phyloP scores from a whole-genome alignment of 2,888 invertebrate genomes.

The Conus canariensis region DNA sequence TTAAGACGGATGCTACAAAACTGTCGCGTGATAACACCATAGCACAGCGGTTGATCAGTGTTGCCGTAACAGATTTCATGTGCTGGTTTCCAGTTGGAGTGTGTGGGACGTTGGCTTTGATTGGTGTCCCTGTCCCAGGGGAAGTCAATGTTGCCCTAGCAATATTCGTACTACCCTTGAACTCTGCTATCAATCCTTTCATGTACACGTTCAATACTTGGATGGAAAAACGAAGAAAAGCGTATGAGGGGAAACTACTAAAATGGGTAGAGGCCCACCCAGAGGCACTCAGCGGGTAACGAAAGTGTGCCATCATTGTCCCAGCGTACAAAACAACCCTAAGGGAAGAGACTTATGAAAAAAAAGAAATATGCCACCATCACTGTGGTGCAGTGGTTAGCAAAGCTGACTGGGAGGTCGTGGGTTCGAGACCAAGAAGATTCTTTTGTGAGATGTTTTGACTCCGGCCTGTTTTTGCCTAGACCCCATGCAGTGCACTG shows the following conservation, averaged over 20 bases:
- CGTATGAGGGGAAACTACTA: not conserved
- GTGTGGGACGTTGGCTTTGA: conserved; percentile 2
- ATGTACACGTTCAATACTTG: conserved; percentile 15
- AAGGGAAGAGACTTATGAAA: too few relatives aligned
- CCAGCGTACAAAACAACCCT: too few relatives aligned
- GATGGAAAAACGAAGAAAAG: not conserved
- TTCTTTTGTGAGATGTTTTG: too few relatives aligned
- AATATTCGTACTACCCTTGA: not conserved
- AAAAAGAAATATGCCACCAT: too few relatives aligned
- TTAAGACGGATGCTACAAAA: not conserved
- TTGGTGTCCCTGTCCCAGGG: not conserved
- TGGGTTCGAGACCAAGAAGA: too few relatives aligned
- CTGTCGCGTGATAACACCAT: not conserved
- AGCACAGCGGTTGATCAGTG: not conserved
- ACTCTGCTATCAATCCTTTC: conserved; percentile 21
- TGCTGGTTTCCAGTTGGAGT: conserved; percentile 31
- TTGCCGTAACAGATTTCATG: conserved; percentile 9
- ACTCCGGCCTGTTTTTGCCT: too few relatives aligned
- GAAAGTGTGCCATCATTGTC: too few relatives aligned
- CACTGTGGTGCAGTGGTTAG: too few relatives aligned
- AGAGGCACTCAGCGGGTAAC: too few relatives aligned
- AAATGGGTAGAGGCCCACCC: not conserved
- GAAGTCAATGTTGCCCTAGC: not conserved
- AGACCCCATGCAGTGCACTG: too few relatives aligned
- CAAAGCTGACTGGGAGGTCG: too few relatives aligned